Conservation (phyloP, 1,140 invertebrate genomes). For the Bombus impatiens region DNA sequence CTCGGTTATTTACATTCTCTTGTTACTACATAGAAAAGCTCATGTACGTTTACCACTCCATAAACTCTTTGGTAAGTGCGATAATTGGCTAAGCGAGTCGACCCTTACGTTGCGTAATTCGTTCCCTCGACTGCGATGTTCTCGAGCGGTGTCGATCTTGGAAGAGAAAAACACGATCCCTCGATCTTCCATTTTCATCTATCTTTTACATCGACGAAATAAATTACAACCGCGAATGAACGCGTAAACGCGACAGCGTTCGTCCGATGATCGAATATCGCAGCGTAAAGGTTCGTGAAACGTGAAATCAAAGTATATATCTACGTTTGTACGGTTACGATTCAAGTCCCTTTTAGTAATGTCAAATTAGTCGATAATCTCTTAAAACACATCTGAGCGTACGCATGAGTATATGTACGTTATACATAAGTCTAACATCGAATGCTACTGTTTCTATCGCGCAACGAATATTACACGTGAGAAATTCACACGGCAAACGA, state of each 20-base stretch:
- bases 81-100: constrained; percentile 18
- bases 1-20: not conserved
- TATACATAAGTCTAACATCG: not conserved
- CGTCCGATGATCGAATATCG: no score
- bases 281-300: not conserved
- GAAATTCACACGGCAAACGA: constrained; percentile 64
- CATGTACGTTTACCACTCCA: constrained; percentile 8
- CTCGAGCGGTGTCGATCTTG: no score
- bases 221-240: no score
- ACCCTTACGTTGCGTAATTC: not conserved
- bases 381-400: constrained; percentile 18
- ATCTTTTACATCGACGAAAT: no score
- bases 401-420: not conserved
- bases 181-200: no score
- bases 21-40: not conserved
- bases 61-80: not conserved
- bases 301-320: not conserved
- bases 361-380: constrained; percentile 3
- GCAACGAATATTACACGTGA: not conserved
- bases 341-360: constrained; percentile 16
- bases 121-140: no score
- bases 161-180: no score
- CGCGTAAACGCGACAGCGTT: no score
- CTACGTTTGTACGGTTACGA: not conserved
- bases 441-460: not conserved